phyloP scores from a whole-genome alignment of 2,797 vertebrate species.

The Sebastes steindachneri region DNA sequence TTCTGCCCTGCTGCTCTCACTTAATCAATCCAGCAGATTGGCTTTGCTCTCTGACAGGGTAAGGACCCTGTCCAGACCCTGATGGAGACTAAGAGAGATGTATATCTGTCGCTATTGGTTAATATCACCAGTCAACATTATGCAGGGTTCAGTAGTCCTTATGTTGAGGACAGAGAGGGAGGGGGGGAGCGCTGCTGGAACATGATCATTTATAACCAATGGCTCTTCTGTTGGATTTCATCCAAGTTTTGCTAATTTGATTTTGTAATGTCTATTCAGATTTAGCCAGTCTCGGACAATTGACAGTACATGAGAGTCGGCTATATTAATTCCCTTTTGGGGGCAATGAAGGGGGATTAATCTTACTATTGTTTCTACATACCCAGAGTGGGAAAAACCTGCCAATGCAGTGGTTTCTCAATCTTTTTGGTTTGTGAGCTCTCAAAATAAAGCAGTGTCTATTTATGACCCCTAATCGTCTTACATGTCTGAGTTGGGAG shows the following conservation, averaged over 20 bases:
- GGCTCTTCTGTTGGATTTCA: conserved; percentile 42
- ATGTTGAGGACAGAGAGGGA: conserved; percentile 53
- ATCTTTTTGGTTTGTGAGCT: not conserved
- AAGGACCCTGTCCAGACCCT: conserved; percentile 79
- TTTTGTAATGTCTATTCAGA: conserved; percentile 50
- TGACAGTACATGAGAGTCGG: conserved; percentile 29
- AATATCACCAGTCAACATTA: conserved; percentile 72
- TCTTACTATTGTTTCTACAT: not conserved
- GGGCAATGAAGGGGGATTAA: not conserved
- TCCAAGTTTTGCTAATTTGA: conserved; percentile 56
- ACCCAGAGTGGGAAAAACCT: not conserved
- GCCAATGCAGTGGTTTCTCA: not conserved
- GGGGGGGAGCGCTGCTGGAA: conserved; percentile 26
- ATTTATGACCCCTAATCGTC: not conserved
- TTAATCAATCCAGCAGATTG: conserved; percentile 82
- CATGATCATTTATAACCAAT: conserved; percentile 49
- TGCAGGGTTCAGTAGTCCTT: conserved; percentile 66
- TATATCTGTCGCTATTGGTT: conserved; percentile 79
- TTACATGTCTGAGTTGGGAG: not conserved
- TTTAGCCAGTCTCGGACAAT: conserved; percentile 33
- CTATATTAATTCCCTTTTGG: not conserved
- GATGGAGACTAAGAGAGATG: conserved; percentile 79
- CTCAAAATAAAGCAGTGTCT: not conserved
- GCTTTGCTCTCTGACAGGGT: conserved; percentile 77
- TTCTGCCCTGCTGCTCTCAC: conserved; percentile 74